phyloP scores from a whole-genome alignment of 1,140 invertebrate genomes.

The Thaumatotibia leucotreta region DNA sequence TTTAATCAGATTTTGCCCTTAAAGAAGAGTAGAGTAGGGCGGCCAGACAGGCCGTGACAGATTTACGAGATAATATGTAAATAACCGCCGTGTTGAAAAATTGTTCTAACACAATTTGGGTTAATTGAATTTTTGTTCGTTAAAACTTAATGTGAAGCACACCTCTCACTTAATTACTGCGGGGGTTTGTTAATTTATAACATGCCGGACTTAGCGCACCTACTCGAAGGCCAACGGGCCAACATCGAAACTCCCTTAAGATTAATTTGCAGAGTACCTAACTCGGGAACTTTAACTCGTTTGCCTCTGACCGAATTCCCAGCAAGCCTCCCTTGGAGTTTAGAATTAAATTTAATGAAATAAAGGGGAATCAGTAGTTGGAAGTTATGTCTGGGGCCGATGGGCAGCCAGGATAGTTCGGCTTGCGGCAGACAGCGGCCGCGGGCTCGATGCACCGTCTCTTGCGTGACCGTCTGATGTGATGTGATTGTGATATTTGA shows the following conservation, averaged over 20 bases:
- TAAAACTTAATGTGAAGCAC: constrained; percentile 62
- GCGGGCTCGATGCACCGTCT: neutral
- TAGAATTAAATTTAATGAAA: constrained; percentile 74
- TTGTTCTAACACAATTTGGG: constrained; percentile 52
- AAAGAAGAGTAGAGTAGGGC: constrained; percentile 20
- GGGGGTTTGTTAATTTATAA: constrained; percentile 73
- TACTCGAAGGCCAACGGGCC: constrained; percentile 53
- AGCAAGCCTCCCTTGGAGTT: constrained; percentile 54
- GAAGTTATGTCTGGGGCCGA: constrained; percentile 41
- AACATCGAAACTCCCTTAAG: constrained; percentile 74
- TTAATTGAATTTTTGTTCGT: constrained; percentile 69
- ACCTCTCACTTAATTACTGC: constrained; percentile 65
- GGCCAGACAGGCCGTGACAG: constrained; percentile 30
- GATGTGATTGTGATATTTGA: neutral
- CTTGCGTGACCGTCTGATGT: neutral
- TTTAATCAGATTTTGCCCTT: neutral
- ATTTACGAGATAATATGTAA: constrained; percentile 49
- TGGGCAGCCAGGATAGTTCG: constrained; percentile 37
- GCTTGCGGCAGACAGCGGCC: constrained; percentile 2
- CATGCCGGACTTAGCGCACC: constrained; percentile 49
- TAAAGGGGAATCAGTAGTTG: constrained; percentile 60
- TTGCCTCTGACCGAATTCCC: constrained; percentile 70
- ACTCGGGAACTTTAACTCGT: constrained; percentile 71
- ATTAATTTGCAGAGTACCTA: constrained; percentile 69
- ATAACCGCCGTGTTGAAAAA: constrained; percentile 49